Conservation (phyloP, 1,140 invertebrate species). For the Ceratosolen solmsi region DNA sequence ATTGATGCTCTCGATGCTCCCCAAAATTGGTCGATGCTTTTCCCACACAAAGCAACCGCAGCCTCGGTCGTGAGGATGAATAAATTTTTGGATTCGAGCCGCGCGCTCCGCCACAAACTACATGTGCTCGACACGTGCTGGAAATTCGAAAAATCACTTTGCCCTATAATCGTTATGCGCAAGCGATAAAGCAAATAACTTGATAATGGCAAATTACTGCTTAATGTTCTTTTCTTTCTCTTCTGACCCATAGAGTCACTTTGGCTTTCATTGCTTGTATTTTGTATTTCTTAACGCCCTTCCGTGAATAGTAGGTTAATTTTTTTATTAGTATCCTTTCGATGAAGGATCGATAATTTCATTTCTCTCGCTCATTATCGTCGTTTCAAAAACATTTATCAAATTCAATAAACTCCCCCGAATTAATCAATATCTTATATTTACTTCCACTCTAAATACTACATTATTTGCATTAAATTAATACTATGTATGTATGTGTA, state of each 20-base stretch:
- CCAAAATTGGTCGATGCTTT: constrained; percentile 40
- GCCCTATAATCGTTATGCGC: background rate
- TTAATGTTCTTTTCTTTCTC: background rate
- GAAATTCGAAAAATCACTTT: constrained; percentile 43
- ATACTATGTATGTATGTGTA: too few relatives aligned
- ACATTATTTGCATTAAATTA: too few relatives aligned
- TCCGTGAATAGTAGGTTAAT: too few relatives aligned
- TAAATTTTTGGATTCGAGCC: constrained; percentile 58
- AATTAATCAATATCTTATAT: too few relatives aligned
- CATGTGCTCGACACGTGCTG: constrained; percentile 38
- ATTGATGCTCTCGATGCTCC: background rate
- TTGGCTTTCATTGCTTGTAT: too few relatives aligned
- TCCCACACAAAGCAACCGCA: constrained; percentile 60
- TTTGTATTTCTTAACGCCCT: too few relatives aligned
- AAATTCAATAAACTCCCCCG: too few relatives aligned
- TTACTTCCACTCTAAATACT: too few relatives aligned
- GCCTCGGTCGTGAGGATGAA: constrained; percentile 61
- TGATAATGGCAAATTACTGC: constrained; percentile 9
- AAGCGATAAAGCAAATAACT: constrained; percentile 17
- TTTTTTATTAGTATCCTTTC: too few relatives aligned
- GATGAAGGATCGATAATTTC: too few relatives aligned
- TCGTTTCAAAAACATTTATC: too few relatives aligned
- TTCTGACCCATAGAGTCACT: background rate
- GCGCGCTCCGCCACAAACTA: background rate
- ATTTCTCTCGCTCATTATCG: too few relatives aligned